Evolutionary conservation across 2,888 invertebrate species (phyloP).

Genomic region (Graphium colonna): DNA sequence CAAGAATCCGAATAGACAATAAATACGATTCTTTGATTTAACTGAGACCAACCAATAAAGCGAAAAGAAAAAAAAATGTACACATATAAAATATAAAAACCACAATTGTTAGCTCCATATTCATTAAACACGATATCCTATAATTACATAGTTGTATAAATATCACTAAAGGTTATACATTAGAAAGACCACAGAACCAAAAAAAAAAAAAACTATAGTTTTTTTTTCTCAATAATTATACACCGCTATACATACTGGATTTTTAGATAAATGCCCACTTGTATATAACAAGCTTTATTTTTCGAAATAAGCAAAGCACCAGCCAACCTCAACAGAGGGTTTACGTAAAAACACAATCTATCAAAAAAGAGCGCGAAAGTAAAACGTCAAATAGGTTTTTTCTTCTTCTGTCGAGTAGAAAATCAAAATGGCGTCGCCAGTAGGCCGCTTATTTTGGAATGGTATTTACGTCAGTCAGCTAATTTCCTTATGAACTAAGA

Average conservation of each 20-base stretch:
- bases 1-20: constrained; percentile 30
- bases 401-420: background rate
- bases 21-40: constrained; percentile 70
- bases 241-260: constrained; percentile 16
- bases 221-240: background rate
- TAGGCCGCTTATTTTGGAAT: constrained; percentile 18
- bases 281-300: no score
- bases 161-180: constrained; percentile 52
- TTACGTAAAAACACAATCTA: background rate
- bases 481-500: constrained; percentile 25
- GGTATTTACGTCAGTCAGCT: constrained; percentile 17
- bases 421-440: background rate
- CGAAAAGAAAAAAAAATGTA: constrained; percentile 43
- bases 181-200: background rate
- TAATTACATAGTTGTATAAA: constrained; percentile 49
- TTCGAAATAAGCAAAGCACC: constrained; percentile 13
- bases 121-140: constrained; percentile 50
- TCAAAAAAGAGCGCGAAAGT: background rate
- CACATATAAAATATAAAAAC: constrained; percentile 38
- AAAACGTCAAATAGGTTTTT: no score
- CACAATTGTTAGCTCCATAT: constrained; percentile 24
- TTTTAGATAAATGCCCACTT: constrained; percentile 46
- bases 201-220: background rate
- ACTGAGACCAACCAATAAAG: constrained; percentile 63
- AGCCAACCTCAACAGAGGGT: constrained; percentile 20